Evolutionary conservation across 2,797 vertebrate species (phyloP).

Genomic region (Pampus argenteus): DNA sequence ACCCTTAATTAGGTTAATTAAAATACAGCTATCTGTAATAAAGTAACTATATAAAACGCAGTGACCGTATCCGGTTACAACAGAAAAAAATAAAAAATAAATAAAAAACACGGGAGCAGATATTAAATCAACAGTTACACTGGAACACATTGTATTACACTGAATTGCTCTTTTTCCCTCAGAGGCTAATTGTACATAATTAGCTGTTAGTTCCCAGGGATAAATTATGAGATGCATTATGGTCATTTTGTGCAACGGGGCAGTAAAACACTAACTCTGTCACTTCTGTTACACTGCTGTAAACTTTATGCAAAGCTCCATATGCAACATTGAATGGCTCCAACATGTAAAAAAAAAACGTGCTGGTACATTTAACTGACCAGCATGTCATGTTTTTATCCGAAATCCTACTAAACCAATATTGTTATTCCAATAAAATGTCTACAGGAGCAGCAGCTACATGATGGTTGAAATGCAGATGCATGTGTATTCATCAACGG

Average conservation of each 20-base stretch:
- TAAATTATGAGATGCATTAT: constrained; percentile 31
- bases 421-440: not conserved
- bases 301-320: not conserved
- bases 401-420: not conserved
- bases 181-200: constrained; percentile 42
- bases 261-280: constrained; percentile 1
- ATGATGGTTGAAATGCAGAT: too few species aligned
- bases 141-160: constrained; percentile 8
- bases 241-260: constrained; percentile 19
- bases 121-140: constrained; percentile 8
- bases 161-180: constrained; percentile 4
- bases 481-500: not conserved
- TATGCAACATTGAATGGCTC: not conserved
- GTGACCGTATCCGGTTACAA: constrained; percentile 1
- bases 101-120: constrained; percentile 25
- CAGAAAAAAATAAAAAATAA: too few species aligned
- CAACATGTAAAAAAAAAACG: not conserved
- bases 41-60: not conserved
- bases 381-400: not conserved
- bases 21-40: constrained; percentile 21
- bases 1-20: constrained; percentile 41
- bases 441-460: not conserved
- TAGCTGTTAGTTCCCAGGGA: constrained; percentile 19
- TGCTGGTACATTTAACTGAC: not conserved
- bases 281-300: not conserved